A percentile compares a stretch with the other conserved stretches of the same genome.
These are phyloP conservation scores for Plecturocebus donacophilus DNA, from an alignment of 2,113 vertebrate genomes.

Conservation along the genomic window DNA sequence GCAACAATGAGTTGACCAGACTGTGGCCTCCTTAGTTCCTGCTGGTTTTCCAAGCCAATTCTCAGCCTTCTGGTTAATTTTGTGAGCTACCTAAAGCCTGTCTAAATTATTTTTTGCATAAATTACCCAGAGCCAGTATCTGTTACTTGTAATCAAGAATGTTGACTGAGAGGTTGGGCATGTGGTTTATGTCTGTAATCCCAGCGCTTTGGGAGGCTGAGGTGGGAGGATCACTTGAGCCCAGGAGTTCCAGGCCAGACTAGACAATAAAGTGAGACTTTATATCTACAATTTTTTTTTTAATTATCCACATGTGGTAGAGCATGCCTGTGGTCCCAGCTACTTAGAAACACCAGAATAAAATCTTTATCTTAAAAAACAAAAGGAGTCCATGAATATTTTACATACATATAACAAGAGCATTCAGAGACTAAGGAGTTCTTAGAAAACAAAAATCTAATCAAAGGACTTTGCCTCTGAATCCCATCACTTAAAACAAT, in stretches of 20 bases:
- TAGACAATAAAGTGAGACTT: too few relatives aligned
- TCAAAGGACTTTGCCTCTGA: not conserved
- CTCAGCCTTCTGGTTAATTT: not conserved
- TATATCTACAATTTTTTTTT: too few relatives aligned
- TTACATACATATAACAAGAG: not conserved
- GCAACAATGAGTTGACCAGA: not conserved
- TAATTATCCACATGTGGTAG: too few relatives aligned
- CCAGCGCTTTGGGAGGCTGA: too few relatives aligned
- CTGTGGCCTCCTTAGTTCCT: not conserved
- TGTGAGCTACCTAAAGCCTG: not conserved
- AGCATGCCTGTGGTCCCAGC: too few relatives aligned
- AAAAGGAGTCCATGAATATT: not conserved
- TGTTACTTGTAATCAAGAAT: slow-evolving; percentile 18
- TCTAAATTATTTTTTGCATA: not conserved
- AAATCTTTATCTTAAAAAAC: not conserved
- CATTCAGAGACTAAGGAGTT: not conserved
- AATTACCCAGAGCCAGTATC: slow-evolving; percentile 23
- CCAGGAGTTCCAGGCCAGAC: too few relatives aligned
- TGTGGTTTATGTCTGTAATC: too few relatives aligned
- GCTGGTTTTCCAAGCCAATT: slow-evolving; percentile 25
- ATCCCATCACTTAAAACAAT: not conserved
- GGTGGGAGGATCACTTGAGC: too few relatives aligned
- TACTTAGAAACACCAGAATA: not conserved
- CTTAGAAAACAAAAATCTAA: not conserved
- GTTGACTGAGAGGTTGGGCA: not conserved